Base-by-base conservation (phyloP, 2,113 vertebrate species). In the Catharus minimus region DNA sequence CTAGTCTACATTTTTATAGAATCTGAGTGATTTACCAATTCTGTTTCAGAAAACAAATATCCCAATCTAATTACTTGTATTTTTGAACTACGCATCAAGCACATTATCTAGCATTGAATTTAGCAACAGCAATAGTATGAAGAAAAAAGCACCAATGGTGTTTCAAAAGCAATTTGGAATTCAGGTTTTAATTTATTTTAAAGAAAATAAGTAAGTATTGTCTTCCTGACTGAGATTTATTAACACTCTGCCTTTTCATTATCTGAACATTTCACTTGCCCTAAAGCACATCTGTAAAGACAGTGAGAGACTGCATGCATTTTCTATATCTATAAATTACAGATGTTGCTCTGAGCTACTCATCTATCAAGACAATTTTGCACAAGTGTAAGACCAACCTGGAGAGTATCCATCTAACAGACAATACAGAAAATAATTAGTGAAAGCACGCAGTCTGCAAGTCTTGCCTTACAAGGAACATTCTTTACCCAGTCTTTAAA, bases 221-320 rank as follows among this genome's bases (percentile, higher is more conserved):
- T 95, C 88, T 97, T 95, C 58, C 94, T 88, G 92, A 95, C 90
- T 92, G 94, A 97, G 95, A 96, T 97, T 96, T 97, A 97, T 97
- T 96, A 95, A 77, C 49, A 75, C 39, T 86, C 76, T 66, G 43
- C 82, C 89, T 94, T 93, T 89, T 82, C 87, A 92, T 95, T 97
- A 96, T 91, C 93, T 88, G 93, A 94, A 95, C 89, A 96, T 95
- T 95, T 96, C 61, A 89, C 89, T 94, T 97, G 92, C 93, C 95
- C 96, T 92, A 67, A 92, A 97, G 91, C 95, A 93, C 66, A 80
- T 96, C 93, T 96, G 81, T 95, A 96, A 94, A 83, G 86, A 94
- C 90, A 84, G 55, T 58, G 73, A 94, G 86, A 92, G 82, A 96
- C 86, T 53, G 20, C 62, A 26, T 15, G 55, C 4, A 1, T 88